A percentile compares a stretch with the other conserved stretches of the same genome.
Conservation (phyloP, 1,140 invertebrate species). For the Leucophenga varia region DNA sequence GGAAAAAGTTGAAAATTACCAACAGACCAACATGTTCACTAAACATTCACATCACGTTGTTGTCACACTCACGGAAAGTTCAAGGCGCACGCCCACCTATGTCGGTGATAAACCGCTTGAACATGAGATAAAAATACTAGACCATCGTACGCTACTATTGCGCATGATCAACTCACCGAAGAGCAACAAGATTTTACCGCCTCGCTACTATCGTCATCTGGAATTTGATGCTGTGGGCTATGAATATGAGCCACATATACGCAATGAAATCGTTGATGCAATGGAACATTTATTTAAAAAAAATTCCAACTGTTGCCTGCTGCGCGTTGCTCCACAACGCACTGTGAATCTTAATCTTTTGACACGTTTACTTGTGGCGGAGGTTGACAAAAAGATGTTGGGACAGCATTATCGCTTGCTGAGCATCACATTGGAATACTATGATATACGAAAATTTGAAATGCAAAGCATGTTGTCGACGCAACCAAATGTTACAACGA, state of each 20-base stretch:
- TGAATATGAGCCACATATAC: slow-evolving; percentile 27
- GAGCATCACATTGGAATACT: slow-evolving; percentile 32
- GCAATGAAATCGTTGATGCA: slow-evolving; percentile 12
- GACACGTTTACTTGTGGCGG: slow-evolving; percentile 28
- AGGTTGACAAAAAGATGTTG: slow-evolving; percentile 29
- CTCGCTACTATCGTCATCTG: slow-evolving; percentile 28
- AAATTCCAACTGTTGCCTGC: slow-evolving; percentile 21
- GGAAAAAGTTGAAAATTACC: slow-evolving; percentile 3
- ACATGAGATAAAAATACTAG: slow-evolving; percentile 23
- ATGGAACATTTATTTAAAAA: slow-evolving; percentile 23
- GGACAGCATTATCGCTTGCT: slow-evolving; percentile 15
- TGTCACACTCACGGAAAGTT: slow-evolving; percentile 24
- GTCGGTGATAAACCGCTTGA: neutral
- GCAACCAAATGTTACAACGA: no score
- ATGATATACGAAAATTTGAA: slow-evolving; percentile 40
- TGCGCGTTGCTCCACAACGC: slow-evolving; percentile 24
- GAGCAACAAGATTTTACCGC: neutral
- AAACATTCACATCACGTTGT: slow-evolving; percentile 26
- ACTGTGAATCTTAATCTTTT: slow-evolving; percentile 23
- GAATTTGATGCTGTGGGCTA: slow-evolving; percentile 36
- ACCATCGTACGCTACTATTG: slow-evolving; percentile 22
- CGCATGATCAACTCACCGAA: neutral
- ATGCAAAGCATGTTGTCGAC: slow-evolving; percentile 31
- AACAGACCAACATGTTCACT: neutral
- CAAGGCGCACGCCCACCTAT: neutral